These are phyloP conservation scores for Lycophotia porphyrea DNA, from an alignment of 2,888 invertebrate species.

Conservation along the genomic window DNA sequence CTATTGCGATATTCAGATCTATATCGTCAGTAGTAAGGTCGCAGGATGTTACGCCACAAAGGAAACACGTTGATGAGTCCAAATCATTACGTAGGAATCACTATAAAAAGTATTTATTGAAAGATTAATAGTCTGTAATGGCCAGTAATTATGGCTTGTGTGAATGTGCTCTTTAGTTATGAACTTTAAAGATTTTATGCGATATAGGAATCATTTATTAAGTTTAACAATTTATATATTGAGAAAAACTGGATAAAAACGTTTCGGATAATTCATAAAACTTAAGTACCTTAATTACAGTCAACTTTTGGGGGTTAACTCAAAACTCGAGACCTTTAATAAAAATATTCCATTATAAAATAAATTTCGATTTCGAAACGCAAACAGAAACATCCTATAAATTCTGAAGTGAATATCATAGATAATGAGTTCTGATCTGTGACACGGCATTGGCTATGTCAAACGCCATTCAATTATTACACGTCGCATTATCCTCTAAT, in stretches of 20 bases:
- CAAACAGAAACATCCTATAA: slow-evolving; percentile 27
- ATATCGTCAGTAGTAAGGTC: slow-evolving; percentile 75
- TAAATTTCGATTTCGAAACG: slow-evolving; percentile 5
- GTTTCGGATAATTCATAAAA: not conserved
- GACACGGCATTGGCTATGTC: slow-evolving; percentile 76
- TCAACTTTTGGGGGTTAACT: not conserved
- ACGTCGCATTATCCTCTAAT: slow-evolving; percentile 68
- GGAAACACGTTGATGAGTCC: slow-evolving; percentile 61
- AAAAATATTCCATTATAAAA: not conserved
- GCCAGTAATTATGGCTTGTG: slow-evolving; percentile 40
- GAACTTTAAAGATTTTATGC: slow-evolving; percentile 21
- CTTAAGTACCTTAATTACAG: not conserved
- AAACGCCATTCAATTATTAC: slow-evolving; percentile 77
- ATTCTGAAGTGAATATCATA: slow-evolving; percentile 53
- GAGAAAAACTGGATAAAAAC: not conserved
- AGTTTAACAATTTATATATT: not conserved
- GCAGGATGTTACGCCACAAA: slow-evolving; percentile 76
- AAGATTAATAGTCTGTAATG: slow-evolving; percentile 55
- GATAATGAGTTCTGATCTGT: slow-evolving; percentile 79
- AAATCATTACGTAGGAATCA: slow-evolving; percentile 53
- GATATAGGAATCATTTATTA: slow-evolving; percentile 5
- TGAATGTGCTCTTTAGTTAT: slow-evolving; percentile 17
- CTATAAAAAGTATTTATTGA: slow-evolving; percentile 47
- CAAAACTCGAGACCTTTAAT: not conserved
- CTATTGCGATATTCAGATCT: slow-evolving; percentile 62